Percentiles rank a stretch among this genome's conserved stretches.
phyloP scores from a whole-genome alignment of 1,140 invertebrate species.

The Triops cancriformis region DNA sequence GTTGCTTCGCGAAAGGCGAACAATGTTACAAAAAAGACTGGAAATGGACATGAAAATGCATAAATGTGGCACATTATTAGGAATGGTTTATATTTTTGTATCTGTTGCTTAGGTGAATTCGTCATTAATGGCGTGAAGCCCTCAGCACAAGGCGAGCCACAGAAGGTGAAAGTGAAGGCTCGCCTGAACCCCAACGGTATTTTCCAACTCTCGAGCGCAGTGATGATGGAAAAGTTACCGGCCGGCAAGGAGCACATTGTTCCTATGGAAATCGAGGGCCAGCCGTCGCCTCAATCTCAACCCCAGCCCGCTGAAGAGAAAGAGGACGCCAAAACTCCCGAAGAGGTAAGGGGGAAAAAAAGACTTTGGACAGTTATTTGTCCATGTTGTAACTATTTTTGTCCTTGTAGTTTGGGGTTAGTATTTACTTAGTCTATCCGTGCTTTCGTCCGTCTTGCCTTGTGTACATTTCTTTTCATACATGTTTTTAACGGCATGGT shows the following conservation, averaged over 20 bases:
- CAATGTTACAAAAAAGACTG: too few species aligned
- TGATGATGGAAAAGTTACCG: slow-evolving; percentile 64
- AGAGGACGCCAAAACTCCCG: slow-evolving; percentile 20
- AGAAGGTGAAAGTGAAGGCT: slow-evolving; percentile 93
- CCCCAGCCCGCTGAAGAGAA: slow-evolving; percentile 22
- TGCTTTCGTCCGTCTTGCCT: too few species aligned
- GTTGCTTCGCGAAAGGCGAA: too few species aligned
- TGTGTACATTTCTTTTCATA: too few species aligned
- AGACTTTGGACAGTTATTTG: too few species aligned
- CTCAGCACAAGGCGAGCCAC: slow-evolving; percentile 71
- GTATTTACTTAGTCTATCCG: too few species aligned
- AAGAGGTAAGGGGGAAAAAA: slow-evolving; percentile 4
- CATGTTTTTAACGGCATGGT: too few species aligned
- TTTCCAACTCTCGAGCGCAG: slow-evolving; percentile 73
- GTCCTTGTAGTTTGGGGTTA: too few species aligned
- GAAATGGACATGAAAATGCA: too few species aligned
- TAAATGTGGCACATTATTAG: too few species aligned
- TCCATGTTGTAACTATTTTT: too few species aligned
- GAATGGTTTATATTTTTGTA: too few species aligned
- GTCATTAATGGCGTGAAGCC: slow-evolving; percentile 75
- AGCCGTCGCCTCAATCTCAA: background rate
- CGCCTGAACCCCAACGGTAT: slow-evolving; percentile 88
- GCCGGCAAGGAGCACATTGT: slow-evolving; percentile 24
- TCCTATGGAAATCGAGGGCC: background rate
- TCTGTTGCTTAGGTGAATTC: slow-evolving; percentile 56